Evolutionary conservation across 2,797 vertebrate species (phyloP), one percentile per base, ranked within the genome.

Genomic region (Sebastolobus alascanus): DNA sequence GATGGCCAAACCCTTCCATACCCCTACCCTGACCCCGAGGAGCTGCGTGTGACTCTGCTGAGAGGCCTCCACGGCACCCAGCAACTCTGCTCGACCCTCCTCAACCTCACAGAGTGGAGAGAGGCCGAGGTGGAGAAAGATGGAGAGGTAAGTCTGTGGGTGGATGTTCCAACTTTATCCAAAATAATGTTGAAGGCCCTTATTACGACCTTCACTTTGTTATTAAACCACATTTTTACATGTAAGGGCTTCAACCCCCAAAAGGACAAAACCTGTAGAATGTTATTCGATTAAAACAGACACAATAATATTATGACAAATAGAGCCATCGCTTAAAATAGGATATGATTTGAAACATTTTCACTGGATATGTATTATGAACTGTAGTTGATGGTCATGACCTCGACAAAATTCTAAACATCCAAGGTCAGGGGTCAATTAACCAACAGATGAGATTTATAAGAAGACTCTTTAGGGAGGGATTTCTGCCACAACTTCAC

Each of bases 21-120:
- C 31, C 73, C 82, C 1, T 60, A 68, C 40, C 72, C 40, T 0
- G 29, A 46, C 2, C 79, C 74, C 0, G 72, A 87, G 67, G 76
- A 83, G 13, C 11, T 90, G 13, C 68, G 68, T 0, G 84, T 93
- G 58, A 46, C 50, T 11, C 74, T 93, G 79, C 78, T 90, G 68
- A 88, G 66, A 74, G 88, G 90, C 8, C 87, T 91, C 37, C 50
- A 85, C 0, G 55, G 80, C 52, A 16, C 10, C 12, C 46, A 82
- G 66, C 8, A 75, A 4, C 4, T 92, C 46, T 93, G 92, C 79
- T 88, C 71, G 0, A 66, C 56, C 40, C 35, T 1, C 14, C 46
- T 87, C 0, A 81, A 37, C 82, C 4, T 78, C 33, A 27, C 46
- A 0, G 54, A 68, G 29, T 38, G 52, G 4, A 43, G 0, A 2